Evolutionary conservation across 1,140 invertebrate genomes (phyloP).

Genomic region (Tyrophagus putrescentiae): DNA sequence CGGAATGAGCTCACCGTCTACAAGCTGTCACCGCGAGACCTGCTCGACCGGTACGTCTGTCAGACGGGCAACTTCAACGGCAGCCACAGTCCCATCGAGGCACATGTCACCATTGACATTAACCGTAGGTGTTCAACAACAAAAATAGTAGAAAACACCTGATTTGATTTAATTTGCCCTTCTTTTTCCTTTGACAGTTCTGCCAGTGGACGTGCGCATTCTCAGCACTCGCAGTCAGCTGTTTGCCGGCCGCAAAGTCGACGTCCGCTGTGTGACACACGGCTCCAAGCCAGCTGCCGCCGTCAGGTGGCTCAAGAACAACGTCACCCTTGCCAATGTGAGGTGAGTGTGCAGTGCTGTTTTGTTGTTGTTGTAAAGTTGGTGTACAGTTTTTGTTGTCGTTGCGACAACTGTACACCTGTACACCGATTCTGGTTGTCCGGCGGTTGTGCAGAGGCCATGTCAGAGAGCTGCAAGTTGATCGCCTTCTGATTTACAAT

Average conservation of each 20-base stretch:
- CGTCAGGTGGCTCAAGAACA: constrained; percentile 28
- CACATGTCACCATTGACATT: constrained; percentile 9
- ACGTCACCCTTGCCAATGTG: constrained; percentile 23
- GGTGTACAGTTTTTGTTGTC: too few species aligned
- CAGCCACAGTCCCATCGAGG: background rate
- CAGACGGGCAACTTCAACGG: constrained; percentile 11
- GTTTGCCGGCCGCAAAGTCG: constrained; percentile 25
- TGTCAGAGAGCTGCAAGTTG: too few species aligned
- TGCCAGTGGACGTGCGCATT: constrained; percentile 27
- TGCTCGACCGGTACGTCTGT: constrained; percentile 14
- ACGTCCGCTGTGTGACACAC: constrained; percentile 25
- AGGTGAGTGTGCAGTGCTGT: constrained; percentile 16
- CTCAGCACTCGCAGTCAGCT: constrained; percentile 21
- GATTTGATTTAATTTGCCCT: background rate
- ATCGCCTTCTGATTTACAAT: too few species aligned
- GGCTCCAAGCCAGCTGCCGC: constrained; percentile 27
- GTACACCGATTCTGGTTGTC: too few species aligned
- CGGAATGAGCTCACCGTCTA: constrained; percentile 12
- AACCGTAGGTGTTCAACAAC: constrained; percentile 3
- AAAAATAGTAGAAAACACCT: background rate
- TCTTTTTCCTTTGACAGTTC: constrained; percentile 23
- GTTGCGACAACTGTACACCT: too few species aligned
- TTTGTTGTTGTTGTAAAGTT: background rate
- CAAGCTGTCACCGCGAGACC: constrained; percentile 9
- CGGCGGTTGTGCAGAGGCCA: too few species aligned